Base-by-base conservation (phyloP, 2,888 invertebrate species). In the Dione vanillae region DNA sequence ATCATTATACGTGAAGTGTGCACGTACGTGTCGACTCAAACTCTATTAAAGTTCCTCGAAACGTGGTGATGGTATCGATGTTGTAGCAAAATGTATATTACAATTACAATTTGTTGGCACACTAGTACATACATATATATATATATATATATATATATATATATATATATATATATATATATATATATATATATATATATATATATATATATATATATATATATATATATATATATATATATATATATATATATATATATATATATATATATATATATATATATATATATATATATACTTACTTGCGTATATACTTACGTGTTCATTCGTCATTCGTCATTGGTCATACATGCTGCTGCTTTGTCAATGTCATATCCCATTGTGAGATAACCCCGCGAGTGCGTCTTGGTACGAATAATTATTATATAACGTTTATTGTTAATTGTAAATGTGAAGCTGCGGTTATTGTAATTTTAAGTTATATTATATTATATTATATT, bases 1-100 rank as follows among this genome's bases (percentile, higher is more conserved):
- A 62, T 69, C 41, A 59, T 10, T 19, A 8, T 27, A 3, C 27
- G n/a, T n/a, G n/a, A n/a, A n/a, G n/a, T n/a, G n/a, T n/a, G n/a
- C n/a, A n/a, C n/a, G n/a, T n/a, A n/a, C n/a, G n/a, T n/a, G n/a
- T n/a, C n/a, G n/a, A n/a, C n/a, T 62, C 78, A 74, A 67, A 77
- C 70, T 77, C 71, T 68, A 67, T 79, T 77, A 82, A 84, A 88
- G 91, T 90, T 91, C 90, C 90, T 91, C 77, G 73, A 78, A 80
- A 83, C 78, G 85, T 86, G 84, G 87, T 88, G 85, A 85, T 72
- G 54, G 58, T 66, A 65, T 67, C 61, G 49, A 62, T 56, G 45
- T 70, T 67, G 58, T 35, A 41, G 10, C 19, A 56, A 45, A 35
- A 52, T 68, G 5, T 27, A 5, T 27, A 43, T 52, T 62, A 58